A percentile compares a stretch with the other conserved stretches of the same genome.
These are phyloP conservation scores for Hyposmocoma kahamanoa DNA, from an alignment of 1,140 invertebrate genomes.

Conservation along the genomic window DNA sequence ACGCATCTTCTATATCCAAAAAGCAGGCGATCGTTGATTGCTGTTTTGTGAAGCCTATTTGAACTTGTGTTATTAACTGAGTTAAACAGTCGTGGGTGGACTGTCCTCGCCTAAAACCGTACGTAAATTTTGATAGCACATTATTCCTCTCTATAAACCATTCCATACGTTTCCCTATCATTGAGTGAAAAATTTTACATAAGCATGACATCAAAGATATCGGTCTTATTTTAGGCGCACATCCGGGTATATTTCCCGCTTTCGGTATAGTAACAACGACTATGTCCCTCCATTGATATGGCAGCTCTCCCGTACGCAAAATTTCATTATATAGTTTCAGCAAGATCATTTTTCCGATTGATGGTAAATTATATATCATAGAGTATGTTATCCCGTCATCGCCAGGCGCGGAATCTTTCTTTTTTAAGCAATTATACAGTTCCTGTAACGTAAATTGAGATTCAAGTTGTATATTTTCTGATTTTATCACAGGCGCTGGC, in stretches of 20 bases:
- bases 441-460: not conserved
- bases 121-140: not conserved
- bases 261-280: not conserved
- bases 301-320: not conserved
- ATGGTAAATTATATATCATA: conserved; percentile 1
- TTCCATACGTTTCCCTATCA: not conserved
- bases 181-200: not conserved
- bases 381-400: not conserved
- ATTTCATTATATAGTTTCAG: not conserved
- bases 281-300: not conserved
- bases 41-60: not conserved
- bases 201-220: conserved; percentile 1
- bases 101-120: not conserved
- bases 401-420: not conserved
- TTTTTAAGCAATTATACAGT: not conserved
- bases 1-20: conserved; percentile 8
- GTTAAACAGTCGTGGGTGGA: not conserved
- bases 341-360: not conserved
- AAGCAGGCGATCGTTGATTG: conserved; percentile 2
- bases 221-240: not conserved
- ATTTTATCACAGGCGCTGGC: not conserved
- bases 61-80: not conserved
- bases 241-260: not conserved
- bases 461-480: no score
- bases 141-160: conserved; percentile 5